Percentiles rank a stretch among this genome's conserved stretches.
Evolutionary conservation across 2,888 invertebrate species (phyloP).

Genomic region (Zygothrica quintamaculata): DNA sequence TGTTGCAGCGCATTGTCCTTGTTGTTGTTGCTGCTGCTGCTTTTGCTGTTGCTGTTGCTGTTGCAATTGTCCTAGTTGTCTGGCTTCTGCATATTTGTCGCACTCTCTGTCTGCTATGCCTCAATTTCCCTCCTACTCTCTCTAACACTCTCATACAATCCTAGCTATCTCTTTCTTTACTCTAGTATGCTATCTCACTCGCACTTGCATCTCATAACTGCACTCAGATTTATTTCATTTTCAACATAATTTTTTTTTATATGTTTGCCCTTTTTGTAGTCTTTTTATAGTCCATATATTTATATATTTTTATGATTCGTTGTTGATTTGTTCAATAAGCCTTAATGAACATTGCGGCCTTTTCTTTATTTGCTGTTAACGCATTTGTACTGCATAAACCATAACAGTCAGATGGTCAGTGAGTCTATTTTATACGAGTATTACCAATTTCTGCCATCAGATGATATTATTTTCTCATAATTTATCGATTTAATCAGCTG

Average conservation of each 20-base stretch:
- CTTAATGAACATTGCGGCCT: constrained; percentile 59
- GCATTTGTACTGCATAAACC: constrained; percentile 46
- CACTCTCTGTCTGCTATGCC: constrained; percentile 64
- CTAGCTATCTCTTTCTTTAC: not conserved
- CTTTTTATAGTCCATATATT: too few relatives aligned
- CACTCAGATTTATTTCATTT: constrained; percentile 50
- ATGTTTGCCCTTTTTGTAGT: constrained; percentile 14
- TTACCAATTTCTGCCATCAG: constrained; percentile 56
- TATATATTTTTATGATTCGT: constrained; percentile 51
- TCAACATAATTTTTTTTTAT: constrained; percentile 42
- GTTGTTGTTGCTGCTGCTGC: constrained; percentile 48
- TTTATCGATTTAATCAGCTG: constrained; percentile 77
- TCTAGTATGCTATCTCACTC: too few relatives aligned
- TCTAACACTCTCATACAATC: constrained; percentile 12
- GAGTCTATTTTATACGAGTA: constrained; percentile 40
- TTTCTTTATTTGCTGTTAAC: constrained; percentile 52
- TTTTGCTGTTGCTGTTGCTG: constrained; percentile 51
- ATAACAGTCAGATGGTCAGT: not conserved
- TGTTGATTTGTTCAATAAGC: constrained; percentile 55
- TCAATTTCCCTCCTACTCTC: constrained; percentile 12
- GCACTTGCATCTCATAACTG: constrained; percentile 47
- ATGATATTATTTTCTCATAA: constrained; percentile 70
- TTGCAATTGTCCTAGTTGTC: constrained; percentile 72
- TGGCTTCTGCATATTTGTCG: constrained; percentile 76
- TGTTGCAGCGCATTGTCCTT: constrained; percentile 70